Evolutionary conservation across 2,888 invertebrate genomes (phyloP).

Genomic region (Dasypogon diadema): DNA sequence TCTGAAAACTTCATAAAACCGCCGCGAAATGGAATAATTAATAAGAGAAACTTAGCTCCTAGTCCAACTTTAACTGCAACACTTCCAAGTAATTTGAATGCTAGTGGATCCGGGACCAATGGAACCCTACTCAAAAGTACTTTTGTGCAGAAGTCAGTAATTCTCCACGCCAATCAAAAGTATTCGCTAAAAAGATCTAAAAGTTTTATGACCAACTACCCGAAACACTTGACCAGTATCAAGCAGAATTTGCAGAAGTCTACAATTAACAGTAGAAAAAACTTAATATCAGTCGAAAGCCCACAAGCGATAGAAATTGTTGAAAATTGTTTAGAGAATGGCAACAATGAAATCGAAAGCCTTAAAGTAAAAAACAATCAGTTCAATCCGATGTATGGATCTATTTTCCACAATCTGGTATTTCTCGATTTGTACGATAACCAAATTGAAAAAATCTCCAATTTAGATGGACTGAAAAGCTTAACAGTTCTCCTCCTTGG

Average conservation of each 20-base stretch:
- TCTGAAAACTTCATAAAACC: slow-evolving; percentile 25
- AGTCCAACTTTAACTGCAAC: slow-evolving; percentile 51
- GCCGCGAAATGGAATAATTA: slow-evolving; percentile 24
- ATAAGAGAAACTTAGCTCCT: slow-evolving; percentile 31
- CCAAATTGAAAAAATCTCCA: slow-evolving; percentile 88
- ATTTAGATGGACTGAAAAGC: slow-evolving; percentile 81
- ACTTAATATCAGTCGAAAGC: slow-evolving; percentile 47
- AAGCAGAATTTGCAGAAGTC: slow-evolving; percentile 60
- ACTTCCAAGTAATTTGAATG: slow-evolving; percentile 23
- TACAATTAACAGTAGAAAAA: slow-evolving; percentile 23
- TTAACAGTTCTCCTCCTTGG: slow-evolving; percentile 89
- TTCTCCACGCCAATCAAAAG: slow-evolving; percentile 56
- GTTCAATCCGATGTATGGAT: slow-evolving; percentile 63
- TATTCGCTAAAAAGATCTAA: slow-evolving; percentile 65
- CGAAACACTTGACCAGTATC: slow-evolving; percentile 62
- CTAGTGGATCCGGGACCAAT: slow-evolving; percentile 20
- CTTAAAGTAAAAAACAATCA: slow-evolving; percentile 66
- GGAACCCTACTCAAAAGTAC: slow-evolving; percentile 36
- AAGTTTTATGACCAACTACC: slow-evolving; percentile 64
- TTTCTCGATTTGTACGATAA: slow-evolving; percentile 96
- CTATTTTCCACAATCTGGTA: slow-evolving; percentile 75
- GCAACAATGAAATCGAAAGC: slow-evolving; percentile 3
- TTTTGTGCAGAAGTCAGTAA: slow-evolving; percentile 55
- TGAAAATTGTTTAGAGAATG: slow-evolving; percentile 5
- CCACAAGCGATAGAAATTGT: background rate